Conservation (phyloP, 2,888 invertebrate genomes). For the Drosophila meridiana region DNA sequence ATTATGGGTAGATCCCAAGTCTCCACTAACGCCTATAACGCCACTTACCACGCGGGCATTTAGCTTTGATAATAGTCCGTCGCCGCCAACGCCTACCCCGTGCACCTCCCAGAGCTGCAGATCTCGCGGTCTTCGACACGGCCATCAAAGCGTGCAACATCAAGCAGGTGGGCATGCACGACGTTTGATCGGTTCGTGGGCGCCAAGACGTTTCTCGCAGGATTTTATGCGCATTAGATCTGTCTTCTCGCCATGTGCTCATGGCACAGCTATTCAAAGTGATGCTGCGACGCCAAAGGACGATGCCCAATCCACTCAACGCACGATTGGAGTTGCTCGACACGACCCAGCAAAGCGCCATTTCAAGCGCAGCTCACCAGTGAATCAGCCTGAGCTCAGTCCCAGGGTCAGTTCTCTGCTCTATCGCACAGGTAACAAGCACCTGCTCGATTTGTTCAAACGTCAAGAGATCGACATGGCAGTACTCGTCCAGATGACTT, state of each 20-base stretch:
- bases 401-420: slow-evolving; percentile 63
- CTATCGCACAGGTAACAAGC: slow-evolving; percentile 62
- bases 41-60: slow-evolving; percentile 64
- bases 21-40: slow-evolving; percentile 72
- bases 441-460: slow-evolving; percentile 70
- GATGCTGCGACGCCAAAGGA: not conserved
- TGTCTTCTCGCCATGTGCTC: slow-evolving; percentile 54
- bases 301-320: not conserved
- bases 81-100: slow-evolving; percentile 20
- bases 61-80: slow-evolving; percentile 52
- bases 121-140: slow-evolving; percentile 6
- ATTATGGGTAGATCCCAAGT: slow-evolving; percentile 58
- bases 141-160: not conserved
- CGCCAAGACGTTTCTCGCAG: slow-evolving; percentile 41
- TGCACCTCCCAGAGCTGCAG: not conserved
- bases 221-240: slow-evolving; percentile 56
- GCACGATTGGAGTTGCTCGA: not conserved
- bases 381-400: slow-evolving; percentile 60
- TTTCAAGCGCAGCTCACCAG: slow-evolving; percentile 59
- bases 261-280: slow-evolving; percentile 21
- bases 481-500: slow-evolving; percentile 64
- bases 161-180: not conserved
- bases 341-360: not conserved
- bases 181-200: not conserved
- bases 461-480: slow-evolving; percentile 77